Conservation (phyloP, 2,797 vertebrate genomes). For the Chaunax sp. region DNA sequence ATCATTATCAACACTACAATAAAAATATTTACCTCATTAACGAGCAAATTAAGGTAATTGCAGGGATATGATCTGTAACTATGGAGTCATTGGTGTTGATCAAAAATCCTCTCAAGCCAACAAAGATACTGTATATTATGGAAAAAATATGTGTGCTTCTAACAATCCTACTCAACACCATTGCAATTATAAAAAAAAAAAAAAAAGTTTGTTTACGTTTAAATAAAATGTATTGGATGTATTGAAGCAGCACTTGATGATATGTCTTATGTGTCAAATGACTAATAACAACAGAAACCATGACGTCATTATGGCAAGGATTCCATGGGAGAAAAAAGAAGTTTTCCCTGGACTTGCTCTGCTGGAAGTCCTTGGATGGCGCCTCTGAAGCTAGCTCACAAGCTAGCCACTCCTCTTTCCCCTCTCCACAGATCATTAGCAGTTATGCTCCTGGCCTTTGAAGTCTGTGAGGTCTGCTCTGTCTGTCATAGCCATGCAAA, state of each 20-base stretch:
- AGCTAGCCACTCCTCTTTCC: constrained; percentile 63
- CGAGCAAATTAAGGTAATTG: background rate
- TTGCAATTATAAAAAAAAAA: background rate
- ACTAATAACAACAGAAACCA: constrained; percentile 33
- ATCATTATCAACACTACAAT: background rate
- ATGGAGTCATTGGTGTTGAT: background rate
- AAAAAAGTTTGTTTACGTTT: background rate
- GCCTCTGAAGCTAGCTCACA: constrained; percentile 64
- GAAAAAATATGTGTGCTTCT: too few relatives aligned
- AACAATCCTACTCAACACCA: too few relatives aligned
- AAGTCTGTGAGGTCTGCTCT: constrained; percentile 80
- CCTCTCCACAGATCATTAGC: constrained; percentile 83
- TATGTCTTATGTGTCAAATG: constrained; percentile 32
- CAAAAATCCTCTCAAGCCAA: background rate
- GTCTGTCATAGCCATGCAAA: constrained; percentile 85
- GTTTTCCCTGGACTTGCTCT: constrained; percentile 47
- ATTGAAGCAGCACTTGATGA: constrained; percentile 1
- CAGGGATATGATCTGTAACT: background rate
- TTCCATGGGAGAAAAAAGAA: constrained; percentile 52
- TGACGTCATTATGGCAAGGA: constrained; percentile 65
- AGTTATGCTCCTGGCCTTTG: constrained; percentile 77
- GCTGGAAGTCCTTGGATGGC: constrained; percentile 60
- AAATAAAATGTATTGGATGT: constrained; percentile 9
- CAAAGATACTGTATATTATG: background rate
- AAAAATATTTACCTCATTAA: background rate